These are phyloP conservation scores for Chiloscyllium plagiosum DNA, from an alignment of 2,113 vertebrate species.

Conservation along the genomic window DNA sequence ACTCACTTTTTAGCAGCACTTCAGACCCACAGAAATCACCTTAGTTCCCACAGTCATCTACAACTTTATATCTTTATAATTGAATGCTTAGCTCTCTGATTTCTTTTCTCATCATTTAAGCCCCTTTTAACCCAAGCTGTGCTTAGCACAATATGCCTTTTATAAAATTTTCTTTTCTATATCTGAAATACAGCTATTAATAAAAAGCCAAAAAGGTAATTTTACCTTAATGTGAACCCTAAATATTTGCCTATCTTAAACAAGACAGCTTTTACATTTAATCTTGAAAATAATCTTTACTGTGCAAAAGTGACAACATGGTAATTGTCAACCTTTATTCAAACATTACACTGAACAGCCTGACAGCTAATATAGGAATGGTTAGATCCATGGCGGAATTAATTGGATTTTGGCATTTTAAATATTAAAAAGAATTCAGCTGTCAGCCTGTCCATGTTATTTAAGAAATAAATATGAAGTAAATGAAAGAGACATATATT, in stretches of 20 bases:
- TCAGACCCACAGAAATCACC: neutral
- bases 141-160: neutral
- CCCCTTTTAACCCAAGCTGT: neutral
- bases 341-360: neutral
- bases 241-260: conserved; percentile 28
- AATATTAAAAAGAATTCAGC: conserved; percentile 29
- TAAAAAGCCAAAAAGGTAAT: neutral
- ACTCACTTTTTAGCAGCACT: neutral
- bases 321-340: conserved; percentile 27
- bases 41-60: neutral
- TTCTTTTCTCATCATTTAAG: neutral
- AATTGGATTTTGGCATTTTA: conserved; percentile 23
- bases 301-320: conserved; percentile 33
- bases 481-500: conserved; percentile 26
- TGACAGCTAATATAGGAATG: conserved; percentile 18
- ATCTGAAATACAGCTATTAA: neutral
- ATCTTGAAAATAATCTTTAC: conserved; percentile 22
- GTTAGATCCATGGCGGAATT: conserved; percentile 2
- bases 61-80: neutral
- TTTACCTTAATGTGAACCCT: neutral
- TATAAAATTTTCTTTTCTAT: neutral
- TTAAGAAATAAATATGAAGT: conserved; percentile 28
- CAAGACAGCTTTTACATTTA: neutral
- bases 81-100: neutral
- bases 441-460: conserved; percentile 32